Evolutionary conservation across 2,113 vertebrate species (phyloP), one percentile per base, ranked within the genome.

Genomic region (Anas platyrhynchos): DNA sequence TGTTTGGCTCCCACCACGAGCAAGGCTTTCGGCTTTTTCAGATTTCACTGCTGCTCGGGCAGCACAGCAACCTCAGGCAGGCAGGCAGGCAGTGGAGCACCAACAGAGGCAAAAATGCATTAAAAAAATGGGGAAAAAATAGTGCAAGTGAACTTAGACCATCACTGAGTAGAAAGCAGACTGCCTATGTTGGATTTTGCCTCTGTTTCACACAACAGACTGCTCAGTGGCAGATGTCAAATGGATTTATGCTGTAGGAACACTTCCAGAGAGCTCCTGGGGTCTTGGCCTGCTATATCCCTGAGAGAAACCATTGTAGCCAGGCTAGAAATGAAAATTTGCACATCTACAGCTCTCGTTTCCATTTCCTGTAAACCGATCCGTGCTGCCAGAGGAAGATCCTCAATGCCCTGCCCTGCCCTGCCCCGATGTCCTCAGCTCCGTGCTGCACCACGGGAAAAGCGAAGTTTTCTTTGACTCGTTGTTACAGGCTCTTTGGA

Each of bases 211-310:
- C 87, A 82, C 69, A 75, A 50, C 81, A 86, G 74, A 63, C 36
- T 63, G 69, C 4, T 89, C 87, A 55, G 9, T 82, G 87, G 91
- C 81, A 94, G 84, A 78, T 86, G 82, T 93, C 93, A 95, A 72
- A 63, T 16, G 58, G 82, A 87, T 94, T 96, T 91, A 85, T 71
- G 78, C 65, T 48, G 48, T 77, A 75, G 78, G 87, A 96, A 91
- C 13, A 32, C 43, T 91, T 93, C 93, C 92, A 95, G 82, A 25
- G 29, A 43, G 82, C 91, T 94, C 71, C 88, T 69, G 58, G 41
- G 90, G 62, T 83, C 75, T 76, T 2, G 1, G 63, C 48, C 76
- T 55, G 15, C 1, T 16, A 83, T 86, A 66, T 88, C 63, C 68
- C 75, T 11, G 4, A 75, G 74, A 84, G 52, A 86, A 96, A 61